Conservation (phyloP, 2,888 invertebrate species). For the Apodemia hepburni region DNA sequence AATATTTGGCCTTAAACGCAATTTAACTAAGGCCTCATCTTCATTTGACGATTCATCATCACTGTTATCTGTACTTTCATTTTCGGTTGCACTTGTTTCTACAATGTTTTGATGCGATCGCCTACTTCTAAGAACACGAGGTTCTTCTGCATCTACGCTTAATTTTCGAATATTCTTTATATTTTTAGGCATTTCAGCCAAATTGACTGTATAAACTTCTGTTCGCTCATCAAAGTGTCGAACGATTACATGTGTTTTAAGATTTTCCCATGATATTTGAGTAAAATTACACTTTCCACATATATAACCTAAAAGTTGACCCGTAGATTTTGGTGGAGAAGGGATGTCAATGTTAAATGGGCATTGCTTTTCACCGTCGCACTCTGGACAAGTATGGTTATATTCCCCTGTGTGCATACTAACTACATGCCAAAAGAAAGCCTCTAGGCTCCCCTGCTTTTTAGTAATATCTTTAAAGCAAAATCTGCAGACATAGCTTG, state of each 20-base stretch:
- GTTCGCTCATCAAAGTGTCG: slow-evolving; percentile 75
- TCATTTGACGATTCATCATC: slow-evolving; percentile 14
- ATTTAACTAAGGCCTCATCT: slow-evolving; percentile 21
- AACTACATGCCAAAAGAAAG: slow-evolving; percentile 86
- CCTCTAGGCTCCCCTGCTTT: slow-evolving; percentile 48
- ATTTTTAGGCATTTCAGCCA: slow-evolving; percentile 49
- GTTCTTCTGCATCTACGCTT: slow-evolving; percentile 29
- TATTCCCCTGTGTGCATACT: slow-evolving; percentile 90
- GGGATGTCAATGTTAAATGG: slow-evolving; percentile 60
- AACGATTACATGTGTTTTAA: slow-evolving; percentile 81
- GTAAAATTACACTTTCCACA: slow-evolving; percentile 87
- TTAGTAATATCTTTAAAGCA: slow-evolving; percentile 58
- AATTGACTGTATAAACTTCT: slow-evolving; percentile 64
- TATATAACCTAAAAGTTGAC: slow-evolving; percentile 79
- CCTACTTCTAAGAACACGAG: slow-evolving; percentile 45
- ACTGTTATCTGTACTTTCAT: slow-evolving; percentile 32
- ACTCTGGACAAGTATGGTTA: slow-evolving; percentile 82
- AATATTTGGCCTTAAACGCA: slow-evolving; percentile 32
- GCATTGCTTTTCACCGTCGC: slow-evolving; percentile 58
- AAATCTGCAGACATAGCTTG: slow-evolving; percentile 62
- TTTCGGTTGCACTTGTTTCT: slow-evolving; percentile 41
- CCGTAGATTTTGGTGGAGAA: slow-evolving; percentile 56
- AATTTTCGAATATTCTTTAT: slow-evolving; percentile 18
- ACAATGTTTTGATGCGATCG: slow-evolving; percentile 42
- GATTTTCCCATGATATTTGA: slow-evolving; percentile 81